A percentile compares a stretch with the other conserved stretches of the same genome.
Evolutionary conservation across 2,888 invertebrate genomes (phyloP).

Genomic region (Microctonus brassicae): DNA sequence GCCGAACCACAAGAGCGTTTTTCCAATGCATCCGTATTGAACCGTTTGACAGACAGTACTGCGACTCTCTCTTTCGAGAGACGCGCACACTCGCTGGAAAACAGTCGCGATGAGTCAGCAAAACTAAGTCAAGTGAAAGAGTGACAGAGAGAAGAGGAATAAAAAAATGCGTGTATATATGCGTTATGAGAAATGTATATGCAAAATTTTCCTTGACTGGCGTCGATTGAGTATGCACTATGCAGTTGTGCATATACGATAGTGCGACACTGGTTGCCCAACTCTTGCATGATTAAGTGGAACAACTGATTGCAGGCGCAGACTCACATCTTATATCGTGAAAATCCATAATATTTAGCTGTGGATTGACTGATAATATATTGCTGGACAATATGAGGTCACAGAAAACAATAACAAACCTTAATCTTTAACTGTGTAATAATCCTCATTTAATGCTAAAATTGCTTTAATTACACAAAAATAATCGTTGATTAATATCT

Average conservation of each 20-base stretch:
- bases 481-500: conserved; percentile 2
- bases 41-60: conserved; percentile 43
- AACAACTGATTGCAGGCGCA: conserved; percentile 56
- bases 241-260: too few species aligned
- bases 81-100: conserved; percentile 41
- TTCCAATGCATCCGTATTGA: conserved; percentile 38
- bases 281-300: conserved; percentile 15
- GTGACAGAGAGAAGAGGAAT: conserved; percentile 2
- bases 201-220: neutral
- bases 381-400: neutral
- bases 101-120: conserved; percentile 16
- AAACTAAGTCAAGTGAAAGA: conserved; percentile 5
- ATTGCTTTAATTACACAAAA: neutral
- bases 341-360: conserved; percentile 59
- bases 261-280: conserved; percentile 4
- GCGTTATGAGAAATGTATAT: conserved; percentile 3
- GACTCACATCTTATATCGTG: conserved; percentile 50
- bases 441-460: neutral
- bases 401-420: neutral
- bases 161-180: conserved; percentile 12
- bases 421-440: neutral
- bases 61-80: conserved; percentile 13
- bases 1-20: neutral
- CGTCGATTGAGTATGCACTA: neutral
- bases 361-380: neutral